phyloP scores from a whole-genome alignment of 2,888 invertebrate genomes.

The Andrena flavipes region DNA sequence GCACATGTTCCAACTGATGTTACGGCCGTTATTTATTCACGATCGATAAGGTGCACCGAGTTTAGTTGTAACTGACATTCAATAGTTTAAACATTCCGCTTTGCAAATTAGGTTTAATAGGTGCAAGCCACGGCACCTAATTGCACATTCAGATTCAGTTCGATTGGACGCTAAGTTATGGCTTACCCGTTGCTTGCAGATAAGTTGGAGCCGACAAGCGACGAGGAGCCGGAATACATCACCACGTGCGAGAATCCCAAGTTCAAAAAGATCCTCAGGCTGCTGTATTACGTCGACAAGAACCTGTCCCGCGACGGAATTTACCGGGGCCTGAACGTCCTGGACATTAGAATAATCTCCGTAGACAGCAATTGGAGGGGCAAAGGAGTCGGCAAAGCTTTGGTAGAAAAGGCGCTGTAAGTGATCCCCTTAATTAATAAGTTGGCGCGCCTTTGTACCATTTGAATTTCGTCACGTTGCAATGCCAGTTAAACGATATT shows the following conservation, averaged over 20 bases:
- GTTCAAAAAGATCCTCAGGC: constrained; percentile 88
- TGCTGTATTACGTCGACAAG: constrained; percentile 87
- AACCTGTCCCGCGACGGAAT: constrained; percentile 87
- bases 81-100: not conserved
- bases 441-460: not conserved
- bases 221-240: constrained; percentile 85
- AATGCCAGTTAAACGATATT: not conserved
- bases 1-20: not conserved
- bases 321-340: constrained; percentile 86
- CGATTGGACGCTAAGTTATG: not conserved
- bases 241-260: constrained; percentile 86
- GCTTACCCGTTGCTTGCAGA: constrained; percentile 73
- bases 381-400: constrained; percentile 88
- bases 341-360: constrained; percentile 89
- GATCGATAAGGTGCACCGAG: not conserved
- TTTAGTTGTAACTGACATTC: not conserved
- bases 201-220: constrained; percentile 81
- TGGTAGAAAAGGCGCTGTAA: constrained; percentile 88
- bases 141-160: not conserved
- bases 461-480: not conserved
- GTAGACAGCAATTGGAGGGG: constrained; percentile 89
- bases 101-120: constrained; percentile 6
- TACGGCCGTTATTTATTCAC: not conserved
- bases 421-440: constrained; percentile 59
- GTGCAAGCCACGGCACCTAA: not conserved